These are phyloP conservation scores for Choristoneura rosaceana DNA, from an alignment of 2,888 invertebrate genomes.

Conservation along the genomic window DNA sequence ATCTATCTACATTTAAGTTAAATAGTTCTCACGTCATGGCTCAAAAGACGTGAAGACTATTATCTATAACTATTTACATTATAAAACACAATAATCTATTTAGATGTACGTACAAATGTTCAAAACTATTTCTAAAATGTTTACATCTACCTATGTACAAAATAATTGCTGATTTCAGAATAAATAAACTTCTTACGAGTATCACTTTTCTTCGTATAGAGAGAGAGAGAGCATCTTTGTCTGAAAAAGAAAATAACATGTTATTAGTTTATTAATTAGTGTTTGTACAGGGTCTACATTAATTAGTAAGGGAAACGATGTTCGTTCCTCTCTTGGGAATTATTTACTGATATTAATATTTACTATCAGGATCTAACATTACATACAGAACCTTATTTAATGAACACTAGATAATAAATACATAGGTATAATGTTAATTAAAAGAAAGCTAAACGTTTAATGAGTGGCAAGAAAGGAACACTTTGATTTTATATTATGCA, in stretches of 20 bases:
- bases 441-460: too few relatives aligned
- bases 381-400: neutral
- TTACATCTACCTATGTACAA: neutral
- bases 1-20: conserved; percentile 39
- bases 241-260: conserved; percentile 23
- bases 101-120: neutral
- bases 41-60: conserved; percentile 76
- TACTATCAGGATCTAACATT: neutral
- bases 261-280: conserved; percentile 4
- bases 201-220: conserved; percentile 4
- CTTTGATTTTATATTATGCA: too few relatives aligned
- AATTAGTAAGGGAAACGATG: neutral
- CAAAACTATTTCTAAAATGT: neutral
- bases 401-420: too few relatives aligned
- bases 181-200: neutral
- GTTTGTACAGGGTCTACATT: neutral
- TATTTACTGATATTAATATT: neutral
- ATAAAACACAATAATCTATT: neutral
- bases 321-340: neutral
- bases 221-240: conserved; percentile 19
- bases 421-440: too few relatives aligned
- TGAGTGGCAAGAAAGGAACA: too few relatives aligned
- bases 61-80: conserved; percentile 14
- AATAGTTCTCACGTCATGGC: conserved; percentile 75
- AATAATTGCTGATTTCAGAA: neutral